A percentile compares a stretch with the other conserved stretches of the same genome.
Evolutionary conservation across 2,888 invertebrate genomes (phyloP).

Genomic region (Petrolisthes manimaculis): DNA sequence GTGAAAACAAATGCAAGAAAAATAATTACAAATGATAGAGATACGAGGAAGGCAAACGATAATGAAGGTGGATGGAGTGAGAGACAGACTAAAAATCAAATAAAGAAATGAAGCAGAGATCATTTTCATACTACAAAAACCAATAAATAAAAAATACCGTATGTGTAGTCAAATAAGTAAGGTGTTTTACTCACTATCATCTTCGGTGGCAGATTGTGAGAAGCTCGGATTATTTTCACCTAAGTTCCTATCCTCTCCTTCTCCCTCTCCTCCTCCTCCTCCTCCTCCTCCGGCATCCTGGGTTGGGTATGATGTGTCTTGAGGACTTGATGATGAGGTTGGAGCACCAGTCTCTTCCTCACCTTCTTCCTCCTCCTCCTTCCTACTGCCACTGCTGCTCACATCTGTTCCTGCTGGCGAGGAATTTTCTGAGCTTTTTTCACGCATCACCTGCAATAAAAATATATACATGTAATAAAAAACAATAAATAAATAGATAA

Average conservation of each 20-base stretch:
- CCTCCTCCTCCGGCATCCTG: slow-evolving; percentile 11
- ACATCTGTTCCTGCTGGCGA: slow-evolving; percentile 40
- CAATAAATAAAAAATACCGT: neutral
- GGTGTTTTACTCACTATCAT: slow-evolving; percentile 31
- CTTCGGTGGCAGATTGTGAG: slow-evolving; percentile 36
- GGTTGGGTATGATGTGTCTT: neutral
- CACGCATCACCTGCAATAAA: slow-evolving; percentile 24
- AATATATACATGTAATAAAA: too few relatives aligned
- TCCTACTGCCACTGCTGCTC: slow-evolving; percentile 23
- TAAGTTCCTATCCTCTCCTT: slow-evolving; percentile 35
- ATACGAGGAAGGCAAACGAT: too few relatives aligned
- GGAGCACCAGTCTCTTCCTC: slow-evolving; percentile 9
- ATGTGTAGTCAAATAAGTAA: neutral
- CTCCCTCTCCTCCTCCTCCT: slow-evolving; percentile 7
- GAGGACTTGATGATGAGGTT: neutral
- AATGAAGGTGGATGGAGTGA: too few relatives aligned
- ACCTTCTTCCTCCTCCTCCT: slow-evolving; percentile 27
- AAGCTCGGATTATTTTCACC: slow-evolving; percentile 50
- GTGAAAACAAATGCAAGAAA: too few relatives aligned
- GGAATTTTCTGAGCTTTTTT: slow-evolving; percentile 43
- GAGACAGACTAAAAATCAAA: too few relatives aligned
- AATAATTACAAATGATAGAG: too few relatives aligned
- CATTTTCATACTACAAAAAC: too few relatives aligned
- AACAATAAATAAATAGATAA: too few relatives aligned
- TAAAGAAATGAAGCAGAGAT: too few relatives aligned